Conservation (phyloP, 1,140 invertebrate genomes). For the Berghia stephanieae region DNA sequence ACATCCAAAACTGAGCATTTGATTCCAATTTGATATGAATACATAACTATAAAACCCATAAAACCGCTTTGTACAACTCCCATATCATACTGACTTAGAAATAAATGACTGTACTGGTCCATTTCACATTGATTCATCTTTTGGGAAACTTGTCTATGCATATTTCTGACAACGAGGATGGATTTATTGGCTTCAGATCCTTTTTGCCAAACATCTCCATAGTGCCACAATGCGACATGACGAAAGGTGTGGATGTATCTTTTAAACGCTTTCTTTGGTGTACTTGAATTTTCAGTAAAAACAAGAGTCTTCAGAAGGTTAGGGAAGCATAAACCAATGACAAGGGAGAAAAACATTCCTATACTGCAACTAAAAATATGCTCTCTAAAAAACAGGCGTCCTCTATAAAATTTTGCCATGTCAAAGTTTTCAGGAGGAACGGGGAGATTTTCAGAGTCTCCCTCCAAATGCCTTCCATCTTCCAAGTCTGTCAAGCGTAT, state of each 20-base stretch:
- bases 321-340: slow-evolving; percentile 39
- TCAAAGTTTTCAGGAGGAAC: slow-evolving; percentile 35
- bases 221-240: slow-evolving; percentile 79
- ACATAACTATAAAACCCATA: slow-evolving; percentile 79
- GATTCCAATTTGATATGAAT: slow-evolving; percentile 75
- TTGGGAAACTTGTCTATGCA: slow-evolving; percentile 65
- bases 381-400: slow-evolving; percentile 33
- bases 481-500: slow-evolving; percentile 2
- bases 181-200: slow-evolving; percentile 41
- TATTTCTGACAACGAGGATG: slow-evolving; percentile 59
- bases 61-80: slow-evolving; percentile 77
- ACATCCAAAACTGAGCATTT: slow-evolving; percentile 68
- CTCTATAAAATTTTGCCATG: slow-evolving; percentile 37
- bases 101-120: slow-evolving; percentile 58
- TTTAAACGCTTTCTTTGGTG: slow-evolving; percentile 74
- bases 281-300: slow-evolving; percentile 68
- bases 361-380: slow-evolving; percentile 35
- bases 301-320: slow-evolving; percentile 54
- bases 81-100: slow-evolving; percentile 81
- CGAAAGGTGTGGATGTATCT: slow-evolving; percentile 79
- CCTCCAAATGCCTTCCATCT: not conserved
- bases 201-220: slow-evolving; percentile 42
- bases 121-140: slow-evolving; percentile 44
- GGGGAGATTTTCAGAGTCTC: not conserved
- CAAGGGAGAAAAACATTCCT: slow-evolving; percentile 38